Percentiles rank a stretch among this genome's conserved stretches.
Conservation (phyloP, 2,797 vertebrate genomes). For the Crypturellus tataupa region DNA sequence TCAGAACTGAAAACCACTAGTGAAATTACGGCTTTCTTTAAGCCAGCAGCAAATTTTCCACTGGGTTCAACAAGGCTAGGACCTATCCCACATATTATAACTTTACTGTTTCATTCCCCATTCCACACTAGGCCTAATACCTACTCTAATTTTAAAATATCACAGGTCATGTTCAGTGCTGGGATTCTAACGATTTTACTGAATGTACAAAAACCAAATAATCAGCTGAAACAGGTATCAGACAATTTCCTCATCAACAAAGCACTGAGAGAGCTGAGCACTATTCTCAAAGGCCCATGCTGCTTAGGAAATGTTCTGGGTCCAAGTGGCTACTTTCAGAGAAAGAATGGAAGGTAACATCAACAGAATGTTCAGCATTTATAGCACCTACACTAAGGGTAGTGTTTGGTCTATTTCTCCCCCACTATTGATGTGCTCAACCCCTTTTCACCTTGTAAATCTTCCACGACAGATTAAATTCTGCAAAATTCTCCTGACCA, state of each 20-base stretch:
- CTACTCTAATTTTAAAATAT: background rate
- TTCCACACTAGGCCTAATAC: background rate
- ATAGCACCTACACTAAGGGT: background rate
- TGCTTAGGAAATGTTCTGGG: background rate
- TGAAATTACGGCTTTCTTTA: background rate
- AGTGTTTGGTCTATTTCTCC: background rate
- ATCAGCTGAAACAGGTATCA: background rate
- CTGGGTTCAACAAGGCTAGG: background rate
- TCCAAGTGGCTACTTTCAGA: background rate
- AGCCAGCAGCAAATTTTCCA: background rate
- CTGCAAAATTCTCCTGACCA: background rate
- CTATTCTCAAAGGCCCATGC: background rate
- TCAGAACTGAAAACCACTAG: background rate
- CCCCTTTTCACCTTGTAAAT: background rate
- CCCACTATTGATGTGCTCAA: background rate
- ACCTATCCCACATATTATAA: background rate
- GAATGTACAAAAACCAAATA: background rate
- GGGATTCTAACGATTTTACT: background rate
- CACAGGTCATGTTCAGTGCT: rapidly evolving
- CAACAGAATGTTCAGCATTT: background rate
- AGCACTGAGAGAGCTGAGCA: background rate
- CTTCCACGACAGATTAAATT: background rate
- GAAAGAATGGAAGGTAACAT: background rate
- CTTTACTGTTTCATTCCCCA: background rate
- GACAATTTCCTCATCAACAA: background rate